phyloP scores from a whole-genome alignment of 2,797 vertebrate species.

The Acipenser oxyrinchus region DNA sequence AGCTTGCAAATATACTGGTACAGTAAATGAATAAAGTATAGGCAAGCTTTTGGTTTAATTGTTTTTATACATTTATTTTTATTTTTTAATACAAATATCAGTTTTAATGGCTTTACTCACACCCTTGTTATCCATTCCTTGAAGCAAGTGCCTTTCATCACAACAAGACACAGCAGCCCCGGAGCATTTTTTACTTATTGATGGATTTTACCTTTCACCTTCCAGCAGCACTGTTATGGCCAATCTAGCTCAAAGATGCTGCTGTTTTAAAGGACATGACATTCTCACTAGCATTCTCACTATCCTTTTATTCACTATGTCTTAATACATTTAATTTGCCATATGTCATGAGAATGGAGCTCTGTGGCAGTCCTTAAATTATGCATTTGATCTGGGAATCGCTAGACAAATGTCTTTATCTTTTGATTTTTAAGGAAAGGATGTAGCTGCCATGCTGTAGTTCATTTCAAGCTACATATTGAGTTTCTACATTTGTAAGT shows the following conservation, averaged over 20 bases:
- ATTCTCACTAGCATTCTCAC: conserved; percentile 19
- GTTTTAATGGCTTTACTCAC: no score
- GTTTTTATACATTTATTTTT: no score
- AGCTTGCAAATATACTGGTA: no score
- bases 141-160: no score
- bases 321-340: conserved; percentile 23
- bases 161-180: conserved; percentile 7
- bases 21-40: no score
- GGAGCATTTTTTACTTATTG: conserved; percentile 22
- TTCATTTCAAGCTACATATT: conserved; percentile 18
- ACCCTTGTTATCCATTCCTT: no score
- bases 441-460: neutral
- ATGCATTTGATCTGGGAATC: conserved; percentile 31
- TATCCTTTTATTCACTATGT: conserved; percentile 7
- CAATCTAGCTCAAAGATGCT: conserved; percentile 19
- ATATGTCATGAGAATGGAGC: conserved; percentile 18
- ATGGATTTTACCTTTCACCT: conserved; percentile 14
- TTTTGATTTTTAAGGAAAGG: conserved; percentile 21
- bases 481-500: no score
- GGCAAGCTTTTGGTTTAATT: no score
- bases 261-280: conserved; percentile 22
- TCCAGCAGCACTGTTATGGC: conserved; percentile 9
- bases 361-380: conserved; percentile 26
- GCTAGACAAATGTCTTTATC: conserved; percentile 33
- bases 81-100: no score